Evolutionary conservation across 2,888 invertebrate genomes (phyloP), one percentile per base, ranked within the genome.

Genomic region (Argynnis bischoffii): DNA sequence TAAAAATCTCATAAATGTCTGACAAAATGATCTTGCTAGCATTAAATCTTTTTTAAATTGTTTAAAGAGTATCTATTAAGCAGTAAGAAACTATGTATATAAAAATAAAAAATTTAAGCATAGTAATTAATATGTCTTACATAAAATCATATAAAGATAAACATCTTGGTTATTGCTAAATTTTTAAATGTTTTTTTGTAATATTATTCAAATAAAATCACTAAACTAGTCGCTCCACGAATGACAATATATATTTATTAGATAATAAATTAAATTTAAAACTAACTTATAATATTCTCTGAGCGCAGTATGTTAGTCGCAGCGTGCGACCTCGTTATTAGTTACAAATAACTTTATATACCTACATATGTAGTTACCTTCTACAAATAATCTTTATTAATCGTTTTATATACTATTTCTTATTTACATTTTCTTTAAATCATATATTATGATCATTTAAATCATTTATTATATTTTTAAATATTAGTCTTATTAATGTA

Each of bases 231-330:
- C 74, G 78, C 75, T 77, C 71, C 50, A 85, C 83, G 81, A 88
- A 87, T 79, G 88, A 83, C 75, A 81, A 79, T 82, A 90, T 85
- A 87, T 88, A 89, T 90, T 88, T 84, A 90, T 90, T 83, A 81
- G 77, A 77, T 78, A 79, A 87, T 89, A 90, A 90, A 89, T 90
- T 86, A 81, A 80, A 85, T 78, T 76, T 88, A 88, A 89, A 84
- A 83, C 84, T 85, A 83, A 84, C 74, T 82, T 84, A 87, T 83
- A 81, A 81, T 55, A 65, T 31, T 65, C 47, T 61, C 55, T 67
- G 79, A 83, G 81, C 82, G 83, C 80, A 81, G 76, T 75, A 57
- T 63, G 86, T 89, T 89, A 87, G 86, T 90, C 91, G 89, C 91
- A 90, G 91, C 90, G 74, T 85, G 92, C 80, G 78, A 74, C 76